Evolutionary conservation across 2,797 vertebrate genomes (phyloP).

Genomic region (Salarias fasciatus): DNA sequence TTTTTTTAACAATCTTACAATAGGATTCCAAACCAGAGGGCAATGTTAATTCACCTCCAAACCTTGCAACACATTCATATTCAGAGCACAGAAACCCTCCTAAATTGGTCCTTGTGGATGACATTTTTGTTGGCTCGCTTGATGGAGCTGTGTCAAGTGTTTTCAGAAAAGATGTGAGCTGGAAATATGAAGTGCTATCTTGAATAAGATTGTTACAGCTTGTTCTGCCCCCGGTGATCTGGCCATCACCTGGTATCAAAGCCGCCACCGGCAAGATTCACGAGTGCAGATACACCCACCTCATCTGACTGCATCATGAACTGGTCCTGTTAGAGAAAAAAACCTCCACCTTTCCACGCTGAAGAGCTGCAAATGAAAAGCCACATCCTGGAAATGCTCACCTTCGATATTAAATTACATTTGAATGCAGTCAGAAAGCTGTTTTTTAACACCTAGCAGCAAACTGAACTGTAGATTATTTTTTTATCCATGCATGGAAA

Average conservation of each 20-base stretch:
- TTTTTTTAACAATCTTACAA: conserved; percentile 25
- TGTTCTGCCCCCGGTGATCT: conserved; percentile 9
- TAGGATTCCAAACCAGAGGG: conserved; percentile 21
- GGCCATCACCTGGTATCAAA: conserved; percentile 13
- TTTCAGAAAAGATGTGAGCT: conserved; percentile 21
- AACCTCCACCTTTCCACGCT: not conserved
- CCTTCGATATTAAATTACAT: conserved; percentile 8
- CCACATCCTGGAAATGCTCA: conserved; percentile 3
- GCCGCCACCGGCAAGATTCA: conserved; percentile 19
- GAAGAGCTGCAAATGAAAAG: conserved; percentile 24
- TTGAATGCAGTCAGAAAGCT: too few relatives aligned
- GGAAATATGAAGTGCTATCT: conserved; percentile 10
- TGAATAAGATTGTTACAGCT: conserved; percentile 19
- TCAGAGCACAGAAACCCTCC: conserved; percentile 22
- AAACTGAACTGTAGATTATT: too few relatives aligned
- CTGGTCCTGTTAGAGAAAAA: conserved; percentile 5
- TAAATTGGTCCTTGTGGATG: conserved; percentile 13
- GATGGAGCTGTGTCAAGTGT: conserved; percentile 26
- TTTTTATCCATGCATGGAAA: too few relatives aligned
- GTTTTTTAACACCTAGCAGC: too few relatives aligned
- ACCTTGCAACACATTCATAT: conserved; percentile 45
- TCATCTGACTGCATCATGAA: conserved; percentile 22
- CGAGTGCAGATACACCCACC: conserved; percentile 20
- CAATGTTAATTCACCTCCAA: conserved; percentile 13
- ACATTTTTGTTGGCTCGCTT: conserved; percentile 23